Base-by-base conservation (phyloP, 1,140 invertebrate species). In the Adoxophyes honmai region DNA sequence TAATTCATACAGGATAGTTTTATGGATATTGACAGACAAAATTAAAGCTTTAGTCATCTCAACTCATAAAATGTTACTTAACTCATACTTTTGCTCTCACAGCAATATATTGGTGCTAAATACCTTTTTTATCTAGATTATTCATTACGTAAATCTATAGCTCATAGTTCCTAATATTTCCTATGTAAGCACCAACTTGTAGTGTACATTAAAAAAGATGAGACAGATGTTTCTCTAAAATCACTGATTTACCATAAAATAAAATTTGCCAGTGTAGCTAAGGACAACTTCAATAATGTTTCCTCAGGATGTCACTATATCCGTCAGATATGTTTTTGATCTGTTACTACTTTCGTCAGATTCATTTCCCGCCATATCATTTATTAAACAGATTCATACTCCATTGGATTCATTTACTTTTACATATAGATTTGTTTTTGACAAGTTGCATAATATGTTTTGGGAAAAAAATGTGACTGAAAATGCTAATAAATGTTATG, bases 181-280 rank as follows among this genome's bases (percentile, higher is more conserved):
- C 42, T 48, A 48, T 48, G 42, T 48, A 48, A 48, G 42, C 42
- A 48, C 42, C 42, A 48, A 48, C 42, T 21, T 48, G 42, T 28
- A 48, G 42, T 21, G 16, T 48, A 48, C 42, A 28, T 48, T 48
- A 28, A 48, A 39, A 21, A 48, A 28, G 9, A 28, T 5, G 21
- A n/a, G 18, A 21, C 11, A 11, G 28, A 48, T 28, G 18, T 48
- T 39, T 14, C 37, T 13, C 14, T 39, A 8, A 44, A 21, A 14
- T 48, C 11, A 48, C 11, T 4, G 21, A 28, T 33, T 33, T 28
- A 28, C 21, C 2, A 28, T 48, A 48, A 16, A 48, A n/a, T 21
- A 48, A n/a, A 48, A 48, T n/a, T 9, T 48, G 42, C 18, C 18
- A 21, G 16, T 48, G 28, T 28, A 48, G 4, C 42, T 48, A 48